Evolutionary conservation across 2,113 vertebrate species (phyloP), one percentile per base, ranked within the genome.

Genomic region (Ceratotherium simum): DNA sequence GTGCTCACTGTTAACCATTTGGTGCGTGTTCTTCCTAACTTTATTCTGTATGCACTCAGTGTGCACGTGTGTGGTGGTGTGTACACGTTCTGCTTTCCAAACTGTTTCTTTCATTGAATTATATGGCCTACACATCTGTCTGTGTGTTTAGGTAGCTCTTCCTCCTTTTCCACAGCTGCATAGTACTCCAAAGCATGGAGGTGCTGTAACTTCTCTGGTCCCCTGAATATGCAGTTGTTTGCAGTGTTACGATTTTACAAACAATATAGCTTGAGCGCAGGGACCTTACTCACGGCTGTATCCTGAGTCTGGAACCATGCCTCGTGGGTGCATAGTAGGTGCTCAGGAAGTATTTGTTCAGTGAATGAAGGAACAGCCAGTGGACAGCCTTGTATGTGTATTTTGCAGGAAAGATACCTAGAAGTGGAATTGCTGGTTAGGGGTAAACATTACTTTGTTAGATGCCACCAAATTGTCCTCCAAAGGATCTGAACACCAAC

Each of bases 111-210:
- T 54, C 69, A 0, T 6, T 3, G 39, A 31, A 3, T n/a, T 11
- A 1, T 0, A 0, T 2, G 27, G 3, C 36, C 29, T 0, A 0
- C 64, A 0, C 31, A 5, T 16, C 76, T 75, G 39, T 20, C 67
- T n/a, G 48, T 25, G 42, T 56, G 2, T 23, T 2, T 54, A 1
- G 8, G 4, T 13, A 9, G 48, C 18, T 76, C 39, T 23, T 33
- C 48, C 18, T n/a, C 2, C 3, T 33, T 72, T 36, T 4, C 31
- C 78, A 4, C 10, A 2, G 90, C 64, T 5, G 25, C 8, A 0
- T 21, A 5, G 2, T n/a, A 31, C 36, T 36, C 14, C n/a, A 0
- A 21, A 70, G 18, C 16, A 1, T 0, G 12, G 54, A 48, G 10
- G 11, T 20, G 39, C 51, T 33, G 46, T 27, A 1, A 48, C 36